Conservation (phyloP, 2,888 invertebrate genomes). For the Agonopterix alstromeriana region DNA sequence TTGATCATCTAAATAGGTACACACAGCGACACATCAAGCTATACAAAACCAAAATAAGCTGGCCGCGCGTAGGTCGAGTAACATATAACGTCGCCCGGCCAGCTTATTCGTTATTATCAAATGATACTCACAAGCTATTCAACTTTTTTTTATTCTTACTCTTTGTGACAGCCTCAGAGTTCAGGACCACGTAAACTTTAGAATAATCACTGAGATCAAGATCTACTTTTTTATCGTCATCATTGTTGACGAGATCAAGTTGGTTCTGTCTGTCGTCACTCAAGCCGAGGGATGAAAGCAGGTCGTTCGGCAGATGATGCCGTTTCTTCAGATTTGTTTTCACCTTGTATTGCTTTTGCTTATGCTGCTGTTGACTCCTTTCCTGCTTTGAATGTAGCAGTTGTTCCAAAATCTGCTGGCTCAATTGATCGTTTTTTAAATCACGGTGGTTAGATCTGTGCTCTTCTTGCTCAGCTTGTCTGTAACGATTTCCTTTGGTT, state of each 20-base stretch:
- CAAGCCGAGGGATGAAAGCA: background rate
- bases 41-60: no score
- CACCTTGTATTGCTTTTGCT: background rate
- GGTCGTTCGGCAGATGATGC: background rate
- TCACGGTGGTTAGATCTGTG: background rate
- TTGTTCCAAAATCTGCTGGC: background rate
- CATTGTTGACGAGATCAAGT: no score
- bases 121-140: conserved; percentile 41
- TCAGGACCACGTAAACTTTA: conserved; percentile 43
- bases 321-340: background rate
- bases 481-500: background rate
- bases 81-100: no score
- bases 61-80: no score
- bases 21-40: no score
- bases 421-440: background rate
- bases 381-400: background rate
- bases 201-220: conserved; percentile 29
- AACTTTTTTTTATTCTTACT: conserved; percentile 27
- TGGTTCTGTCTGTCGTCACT: conserved; percentile 6
- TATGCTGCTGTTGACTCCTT: background rate
- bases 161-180: conserved; percentile 30
- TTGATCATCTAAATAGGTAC: no score
- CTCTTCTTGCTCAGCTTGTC: background rate
- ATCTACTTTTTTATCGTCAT: background rate
- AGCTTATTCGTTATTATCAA: background rate